Evolutionary conservation across 2,797 vertebrate species (phyloP).

Genomic region (Streptopelia turtur): DNA sequence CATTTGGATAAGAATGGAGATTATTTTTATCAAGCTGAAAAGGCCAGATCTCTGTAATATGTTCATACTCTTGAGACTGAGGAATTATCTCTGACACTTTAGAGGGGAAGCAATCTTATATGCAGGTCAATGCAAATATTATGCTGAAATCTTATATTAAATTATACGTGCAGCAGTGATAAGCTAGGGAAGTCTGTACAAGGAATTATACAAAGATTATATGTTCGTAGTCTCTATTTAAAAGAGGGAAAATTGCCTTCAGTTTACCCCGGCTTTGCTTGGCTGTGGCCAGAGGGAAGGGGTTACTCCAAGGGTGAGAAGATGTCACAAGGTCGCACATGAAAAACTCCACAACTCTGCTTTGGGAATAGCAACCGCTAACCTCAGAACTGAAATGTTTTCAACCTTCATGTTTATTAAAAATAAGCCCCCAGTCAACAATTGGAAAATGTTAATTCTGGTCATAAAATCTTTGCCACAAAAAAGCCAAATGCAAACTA

Average conservation of each 20-base stretch:
- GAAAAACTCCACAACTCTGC: accelerated
- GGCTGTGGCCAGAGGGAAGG: background rate
- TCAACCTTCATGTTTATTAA: background rate
- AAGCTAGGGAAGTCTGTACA: background rate
- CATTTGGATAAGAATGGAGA: background rate
- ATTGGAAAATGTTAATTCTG: background rate
- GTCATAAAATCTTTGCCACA: background rate
- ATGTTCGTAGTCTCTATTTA: background rate
- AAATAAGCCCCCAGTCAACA: background rate
- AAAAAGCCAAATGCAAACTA: background rate
- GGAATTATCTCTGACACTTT: background rate
- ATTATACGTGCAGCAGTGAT: background rate
- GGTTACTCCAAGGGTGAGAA: background rate
- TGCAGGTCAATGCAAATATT: background rate
- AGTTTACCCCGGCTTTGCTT: background rate
- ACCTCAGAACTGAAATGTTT: background rate
- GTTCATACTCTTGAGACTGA: background rate
- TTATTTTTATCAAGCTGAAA: slow-evolving; percentile 5
- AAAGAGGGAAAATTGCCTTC: background rate
- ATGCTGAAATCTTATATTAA: background rate
- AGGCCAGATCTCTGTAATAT: background rate
- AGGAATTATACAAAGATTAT: background rate
- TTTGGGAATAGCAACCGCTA: background rate
- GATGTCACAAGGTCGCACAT: accelerated
- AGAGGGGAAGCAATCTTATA: background rate